Conservation (phyloP, 2,797 vertebrate genomes). For the Eptatretus atami region DNA sequence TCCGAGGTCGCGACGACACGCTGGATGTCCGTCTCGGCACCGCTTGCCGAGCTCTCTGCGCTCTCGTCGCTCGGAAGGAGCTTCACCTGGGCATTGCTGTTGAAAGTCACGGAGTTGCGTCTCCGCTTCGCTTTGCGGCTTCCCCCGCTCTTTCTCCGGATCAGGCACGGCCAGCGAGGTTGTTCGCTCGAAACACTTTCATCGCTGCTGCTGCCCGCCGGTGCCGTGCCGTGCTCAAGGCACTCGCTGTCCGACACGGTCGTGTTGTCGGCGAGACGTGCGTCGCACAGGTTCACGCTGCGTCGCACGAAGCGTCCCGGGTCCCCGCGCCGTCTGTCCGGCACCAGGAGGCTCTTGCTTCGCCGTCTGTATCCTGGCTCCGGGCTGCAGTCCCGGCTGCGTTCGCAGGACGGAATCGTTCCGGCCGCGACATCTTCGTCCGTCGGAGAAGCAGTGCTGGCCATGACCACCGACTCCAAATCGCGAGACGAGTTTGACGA, state of each 20-base stretch:
- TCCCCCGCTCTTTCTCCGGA: slow-evolving; percentile 21
- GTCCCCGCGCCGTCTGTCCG: slow-evolving; percentile 2
- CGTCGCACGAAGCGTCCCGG: background rate
- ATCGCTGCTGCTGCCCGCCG: slow-evolving; percentile 12
- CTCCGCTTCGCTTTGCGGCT: no score
- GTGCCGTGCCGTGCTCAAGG: background rate
- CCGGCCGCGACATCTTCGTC: no score
- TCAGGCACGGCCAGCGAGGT: slow-evolving; percentile 17
- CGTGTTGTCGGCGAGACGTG: background rate
- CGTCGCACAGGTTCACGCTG: slow-evolving; percentile 4
- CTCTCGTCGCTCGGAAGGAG: no score
- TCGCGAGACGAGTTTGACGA: no score
- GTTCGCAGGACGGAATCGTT: background rate
- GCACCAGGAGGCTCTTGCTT: slow-evolving; percentile 4
- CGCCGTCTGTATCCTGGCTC: slow-evolving; percentile 1
- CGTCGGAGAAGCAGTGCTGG: no score
- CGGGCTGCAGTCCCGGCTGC: background rate
- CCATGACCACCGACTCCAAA: no score
- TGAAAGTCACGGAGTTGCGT: no score
- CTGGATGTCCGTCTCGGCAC: no score
- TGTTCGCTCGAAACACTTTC: slow-evolving; percentile 14
- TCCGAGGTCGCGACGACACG: no score
- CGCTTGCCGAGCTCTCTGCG: no score
- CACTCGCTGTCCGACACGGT: slow-evolving; percentile 3
- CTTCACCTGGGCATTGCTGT: no score